Evolutionary conservation across 2,113 vertebrate genomes (phyloP).

Genomic region (Harpagus bidentatus): DNA sequence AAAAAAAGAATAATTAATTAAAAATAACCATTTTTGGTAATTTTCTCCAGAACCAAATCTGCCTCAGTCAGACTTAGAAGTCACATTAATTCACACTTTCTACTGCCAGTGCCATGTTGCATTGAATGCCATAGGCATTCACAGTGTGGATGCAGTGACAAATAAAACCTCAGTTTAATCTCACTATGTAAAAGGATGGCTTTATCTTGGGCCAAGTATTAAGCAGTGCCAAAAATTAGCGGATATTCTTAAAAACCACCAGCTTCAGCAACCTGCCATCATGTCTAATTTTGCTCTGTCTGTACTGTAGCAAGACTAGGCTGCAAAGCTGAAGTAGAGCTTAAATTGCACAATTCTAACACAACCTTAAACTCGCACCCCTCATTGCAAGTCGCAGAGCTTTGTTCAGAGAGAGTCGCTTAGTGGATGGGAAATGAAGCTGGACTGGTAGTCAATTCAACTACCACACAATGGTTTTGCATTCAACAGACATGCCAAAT

Average conservation of each 20-base stretch:
- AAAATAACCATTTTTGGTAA: background rate
- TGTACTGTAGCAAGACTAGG: background rate
- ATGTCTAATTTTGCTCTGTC: background rate
- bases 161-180: background rate
- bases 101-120: background rate
- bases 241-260: background rate
- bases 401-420: background rate
- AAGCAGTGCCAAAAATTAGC: background rate
- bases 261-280: background rate
- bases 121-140: background rate
- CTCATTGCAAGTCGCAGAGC: background rate
- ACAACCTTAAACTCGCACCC: background rate
- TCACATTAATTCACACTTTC: background rate
- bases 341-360: background rate
- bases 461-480: background rate
- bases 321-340: background rate
- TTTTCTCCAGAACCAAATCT: background rate
- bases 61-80: background rate
- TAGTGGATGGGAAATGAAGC: fast-evolving
- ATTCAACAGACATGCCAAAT: background rate
- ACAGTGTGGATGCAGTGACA: background rate
- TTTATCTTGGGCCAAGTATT: background rate
- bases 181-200: background rate
- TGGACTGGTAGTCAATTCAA: background rate
- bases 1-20: background rate